Conservation (phyloP, 2,113 vertebrate species). For the Uropsilus gracilis region DNA sequence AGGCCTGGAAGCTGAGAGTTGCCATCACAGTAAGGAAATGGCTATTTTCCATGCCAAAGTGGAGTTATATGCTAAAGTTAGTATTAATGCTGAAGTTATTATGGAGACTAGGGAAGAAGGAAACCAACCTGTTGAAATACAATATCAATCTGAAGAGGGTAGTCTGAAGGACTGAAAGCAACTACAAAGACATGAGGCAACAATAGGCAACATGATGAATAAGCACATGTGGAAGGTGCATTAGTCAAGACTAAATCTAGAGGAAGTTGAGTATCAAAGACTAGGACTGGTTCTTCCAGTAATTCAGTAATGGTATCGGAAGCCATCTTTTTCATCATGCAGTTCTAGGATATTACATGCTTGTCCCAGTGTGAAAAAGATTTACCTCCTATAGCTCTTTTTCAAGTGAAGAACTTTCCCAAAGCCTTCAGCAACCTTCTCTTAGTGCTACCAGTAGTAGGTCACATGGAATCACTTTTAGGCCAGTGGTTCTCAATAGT, state of each 20-base stretch:
- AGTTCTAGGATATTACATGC: background rate
- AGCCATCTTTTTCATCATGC: background rate
- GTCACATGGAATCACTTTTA: background rate
- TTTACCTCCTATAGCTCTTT: background rate
- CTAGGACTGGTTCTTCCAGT: background rate
- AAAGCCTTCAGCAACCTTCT: conserved; percentile 1
- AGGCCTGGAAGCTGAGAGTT: background rate
- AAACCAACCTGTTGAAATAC: background rate
- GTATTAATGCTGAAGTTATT: too few species aligned
- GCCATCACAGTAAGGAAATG: background rate
- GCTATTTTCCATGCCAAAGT: background rate
- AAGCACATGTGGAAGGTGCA: background rate
- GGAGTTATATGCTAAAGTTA: too few species aligned
- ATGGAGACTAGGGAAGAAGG: background rate
- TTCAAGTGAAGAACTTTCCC: background rate
- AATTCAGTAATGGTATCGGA: background rate
- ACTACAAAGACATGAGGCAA: background rate
- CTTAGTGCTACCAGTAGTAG: background rate
- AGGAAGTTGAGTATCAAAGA: background rate
- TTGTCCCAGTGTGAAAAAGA: background rate
- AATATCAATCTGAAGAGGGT: background rate
- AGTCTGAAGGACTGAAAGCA: background rate
- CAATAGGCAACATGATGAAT: background rate
- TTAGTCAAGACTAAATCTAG: conserved; percentile 31
- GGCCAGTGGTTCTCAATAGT: background rate